phyloP scores from a whole-genome alignment of 1,140 invertebrate species.

The Drosophila bipectinata region DNA sequence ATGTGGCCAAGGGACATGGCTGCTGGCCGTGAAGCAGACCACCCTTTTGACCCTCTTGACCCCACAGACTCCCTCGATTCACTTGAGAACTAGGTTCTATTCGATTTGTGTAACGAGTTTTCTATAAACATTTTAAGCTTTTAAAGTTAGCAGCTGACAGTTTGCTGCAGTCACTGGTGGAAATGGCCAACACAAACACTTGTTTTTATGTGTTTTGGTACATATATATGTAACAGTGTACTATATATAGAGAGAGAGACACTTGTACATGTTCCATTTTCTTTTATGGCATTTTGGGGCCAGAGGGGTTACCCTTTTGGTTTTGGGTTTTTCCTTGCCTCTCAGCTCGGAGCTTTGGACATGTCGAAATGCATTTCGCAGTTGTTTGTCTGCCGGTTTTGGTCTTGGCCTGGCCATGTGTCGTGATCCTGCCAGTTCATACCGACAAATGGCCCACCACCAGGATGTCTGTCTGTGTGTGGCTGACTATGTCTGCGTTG shows the following conservation, averaged over 20 bases:
- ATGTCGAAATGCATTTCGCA: conserved; percentile 78
- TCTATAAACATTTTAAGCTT: conserved; percentile 80
- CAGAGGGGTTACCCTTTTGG: conserved; percentile 19
- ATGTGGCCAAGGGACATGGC: conserved; percentile 26
- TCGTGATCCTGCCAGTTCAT: conserved; percentile 74
- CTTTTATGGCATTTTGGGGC: conserved; percentile 68
- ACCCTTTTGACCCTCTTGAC: conserved; percentile 16
- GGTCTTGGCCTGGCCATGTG: conserved; percentile 29
- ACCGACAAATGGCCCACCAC: conserved; percentile 75
- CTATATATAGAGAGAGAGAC: conserved; percentile 6
- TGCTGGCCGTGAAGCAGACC: not conserved
- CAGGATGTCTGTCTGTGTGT: conserved; percentile 42
- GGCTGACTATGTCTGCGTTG: not conserved
- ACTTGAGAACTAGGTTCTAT: conserved; percentile 63
- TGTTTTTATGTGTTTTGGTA: conserved; percentile 1
- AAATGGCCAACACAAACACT: conserved; percentile 21
- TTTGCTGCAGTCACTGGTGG: conserved; percentile 40
- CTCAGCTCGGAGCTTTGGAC: conserved; percentile 21
- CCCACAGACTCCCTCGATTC: conserved; percentile 6
- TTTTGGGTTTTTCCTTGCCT: not conserved
- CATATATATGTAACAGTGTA: not conserved
- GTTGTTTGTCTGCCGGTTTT: conserved; percentile 64
- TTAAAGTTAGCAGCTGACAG: conserved; percentile 76
- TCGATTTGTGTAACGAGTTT: conserved; percentile 81
- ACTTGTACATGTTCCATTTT: conserved; percentile 69